Evolutionary conservation across 2,888 invertebrate species (phyloP).

Genomic region (Trilocha varians): DNA sequence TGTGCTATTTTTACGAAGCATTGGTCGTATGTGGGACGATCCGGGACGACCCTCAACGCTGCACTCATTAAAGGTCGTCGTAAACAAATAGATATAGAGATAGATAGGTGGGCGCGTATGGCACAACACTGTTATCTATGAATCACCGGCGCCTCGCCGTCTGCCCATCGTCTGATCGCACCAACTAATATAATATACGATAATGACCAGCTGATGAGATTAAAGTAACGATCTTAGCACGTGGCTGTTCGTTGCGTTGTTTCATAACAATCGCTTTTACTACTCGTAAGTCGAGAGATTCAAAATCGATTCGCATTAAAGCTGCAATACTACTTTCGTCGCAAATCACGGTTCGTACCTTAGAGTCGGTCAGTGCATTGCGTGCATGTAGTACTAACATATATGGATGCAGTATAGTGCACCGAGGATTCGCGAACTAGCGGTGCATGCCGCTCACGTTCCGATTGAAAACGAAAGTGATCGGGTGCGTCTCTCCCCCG

Average conservation of each 20-base stretch:
- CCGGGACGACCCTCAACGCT: constrained; percentile 40
- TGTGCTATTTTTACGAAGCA: constrained; percentile 40
- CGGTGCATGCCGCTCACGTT: constrained; percentile 65
- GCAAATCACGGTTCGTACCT: constrained; percentile 68
- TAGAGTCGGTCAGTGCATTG: constrained; percentile 71
- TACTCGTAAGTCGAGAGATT: no score
- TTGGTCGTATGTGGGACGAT: constrained; percentile 28
- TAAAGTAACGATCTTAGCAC: constrained; percentile 46
- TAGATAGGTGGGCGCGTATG: constrained; percentile 58
- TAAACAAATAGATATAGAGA: constrained; percentile 59
- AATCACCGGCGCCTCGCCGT: constrained; percentile 69
- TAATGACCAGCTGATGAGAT: constrained; percentile 58
- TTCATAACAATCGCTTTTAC: constrained; percentile 11
- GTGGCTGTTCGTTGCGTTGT: constrained; percentile 30
- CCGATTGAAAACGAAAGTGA: constrained; percentile 65
- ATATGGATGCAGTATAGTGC: constrained; percentile 68
- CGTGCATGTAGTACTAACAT: constrained; percentile 68
- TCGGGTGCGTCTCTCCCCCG: constrained; percentile 64
- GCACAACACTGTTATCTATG: constrained; percentile 59
- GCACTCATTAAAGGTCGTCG: constrained; percentile 61
- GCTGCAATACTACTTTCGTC: constrained; percentile 71
- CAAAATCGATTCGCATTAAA: constrained; percentile 68
- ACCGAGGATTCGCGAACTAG: constrained; percentile 63
- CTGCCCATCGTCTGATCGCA: constrained; percentile 60
- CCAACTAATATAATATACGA: constrained; percentile 55